Conservation (phyloP, 2,797 vertebrate species). For the Scolopax rusticola region DNA sequence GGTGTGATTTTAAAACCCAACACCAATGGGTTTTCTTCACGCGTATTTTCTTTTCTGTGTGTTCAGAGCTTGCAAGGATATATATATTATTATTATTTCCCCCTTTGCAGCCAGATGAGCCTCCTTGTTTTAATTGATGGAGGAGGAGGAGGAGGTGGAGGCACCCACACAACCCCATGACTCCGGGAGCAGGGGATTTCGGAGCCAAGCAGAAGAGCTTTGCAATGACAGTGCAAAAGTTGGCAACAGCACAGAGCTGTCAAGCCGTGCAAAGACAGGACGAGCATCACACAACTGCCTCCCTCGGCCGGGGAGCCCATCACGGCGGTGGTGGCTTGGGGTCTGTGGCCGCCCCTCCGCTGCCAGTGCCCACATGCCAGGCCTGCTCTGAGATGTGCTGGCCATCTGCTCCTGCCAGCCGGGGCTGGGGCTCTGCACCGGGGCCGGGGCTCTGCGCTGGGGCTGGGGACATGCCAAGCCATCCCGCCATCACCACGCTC, state of each 20-base stretch:
- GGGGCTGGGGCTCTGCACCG: conserved; percentile 51
- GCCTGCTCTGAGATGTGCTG: conserved; percentile 67
- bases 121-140: background rate
- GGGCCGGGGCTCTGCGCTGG: conserved; percentile 41
- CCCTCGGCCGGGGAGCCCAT: conserved; percentile 48
- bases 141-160: rapidly evolving
- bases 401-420: conserved; percentile 74
- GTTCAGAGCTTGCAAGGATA: rapidly evolving
- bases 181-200: rapidly evolving
- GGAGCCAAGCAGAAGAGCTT: background rate
- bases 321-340: background rate
- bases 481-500: conserved; percentile 44
- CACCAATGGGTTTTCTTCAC: rapidly evolving
- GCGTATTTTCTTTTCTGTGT: rapidly evolving
- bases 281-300: conserved; percentile 60
- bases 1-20: background rate
- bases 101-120: rapidly evolving
- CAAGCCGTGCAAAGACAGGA: conserved; percentile 15
- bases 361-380: conserved; percentile 65
- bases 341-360: conserved; percentile 23
- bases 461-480: conserved; percentile 63
- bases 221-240: rapidly evolving
- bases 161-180: background rate
- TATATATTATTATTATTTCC: background rate
- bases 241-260: conserved; percentile 50